phyloP scores from a whole-genome alignment of 2,797 vertebrate genomes.

The Sebastes jordani region DNA sequence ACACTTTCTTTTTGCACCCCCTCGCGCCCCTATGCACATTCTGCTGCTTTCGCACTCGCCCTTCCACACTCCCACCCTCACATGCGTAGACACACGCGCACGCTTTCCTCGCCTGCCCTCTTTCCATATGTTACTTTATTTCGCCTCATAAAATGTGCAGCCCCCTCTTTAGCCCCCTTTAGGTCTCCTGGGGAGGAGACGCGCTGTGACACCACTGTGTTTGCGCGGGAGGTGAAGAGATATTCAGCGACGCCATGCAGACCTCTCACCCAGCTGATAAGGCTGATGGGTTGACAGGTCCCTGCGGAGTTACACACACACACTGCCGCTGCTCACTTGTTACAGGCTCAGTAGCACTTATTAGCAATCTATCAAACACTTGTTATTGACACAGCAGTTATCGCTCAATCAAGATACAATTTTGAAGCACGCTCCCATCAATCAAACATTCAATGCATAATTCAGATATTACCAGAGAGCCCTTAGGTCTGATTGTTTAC shows the following conservation, averaged over 20 bases:
- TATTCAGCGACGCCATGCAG: constrained; percentile 68
- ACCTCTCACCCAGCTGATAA: constrained; percentile 76
- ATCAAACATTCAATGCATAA: constrained; percentile 44
- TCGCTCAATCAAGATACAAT: constrained; percentile 48
- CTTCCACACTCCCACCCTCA: constrained; percentile 39
- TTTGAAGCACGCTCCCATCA: constrained; percentile 42
- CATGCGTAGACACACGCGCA: background rate
- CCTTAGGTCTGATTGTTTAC: background rate
- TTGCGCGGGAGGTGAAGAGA: constrained; percentile 69
- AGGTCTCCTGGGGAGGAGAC: constrained; percentile 45
- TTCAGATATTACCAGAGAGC: constrained; percentile 22
- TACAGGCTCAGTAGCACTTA: constrained; percentile 69
- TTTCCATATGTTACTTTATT: constrained; percentile 75
- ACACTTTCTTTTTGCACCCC: constrained; percentile 69
- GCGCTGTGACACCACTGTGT: constrained; percentile 58
- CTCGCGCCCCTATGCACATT: constrained; percentile 54
- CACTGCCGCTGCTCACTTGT: constrained; percentile 69
- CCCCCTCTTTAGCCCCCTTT: constrained; percentile 66
- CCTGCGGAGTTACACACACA: constrained; percentile 18
- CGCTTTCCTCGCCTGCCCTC: constrained; percentile 63
- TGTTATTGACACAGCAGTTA: constrained; percentile 74
- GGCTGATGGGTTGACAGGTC: constrained; percentile 74
- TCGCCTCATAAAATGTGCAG: constrained; percentile 71
- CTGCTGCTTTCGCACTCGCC: constrained; percentile 68
- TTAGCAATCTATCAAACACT: constrained; percentile 76